These are phyloP conservation scores for Papilio polyxenes DNA, from an alignment of 1,140 invertebrate genomes.

Conservation along the genomic window DNA sequence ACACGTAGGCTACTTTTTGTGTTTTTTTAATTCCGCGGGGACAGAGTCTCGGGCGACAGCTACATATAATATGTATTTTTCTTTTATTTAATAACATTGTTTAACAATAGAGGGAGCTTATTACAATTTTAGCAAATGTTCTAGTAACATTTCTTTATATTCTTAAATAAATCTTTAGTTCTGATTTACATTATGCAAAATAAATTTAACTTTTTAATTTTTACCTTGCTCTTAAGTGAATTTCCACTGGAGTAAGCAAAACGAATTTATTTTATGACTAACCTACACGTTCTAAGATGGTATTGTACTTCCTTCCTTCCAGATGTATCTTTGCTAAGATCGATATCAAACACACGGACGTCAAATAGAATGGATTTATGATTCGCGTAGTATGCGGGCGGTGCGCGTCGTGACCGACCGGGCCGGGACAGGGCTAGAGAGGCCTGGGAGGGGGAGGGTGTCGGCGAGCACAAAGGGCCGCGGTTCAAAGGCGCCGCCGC, in stretches of 20 bases:
- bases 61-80: too few relatives aligned
- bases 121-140: too few relatives aligned
- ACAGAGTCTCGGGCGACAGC: too few relatives aligned
- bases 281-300: constrained; percentile 48
- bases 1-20: too few relatives aligned
- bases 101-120: too few relatives aligned
- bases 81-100: too few relatives aligned
- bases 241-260: background rate
- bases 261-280: background rate
- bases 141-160: too few relatives aligned
- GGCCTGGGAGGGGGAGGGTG: constrained; percentile 45
- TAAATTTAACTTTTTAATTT: too few relatives aligned
- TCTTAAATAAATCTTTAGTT: too few relatives aligned
- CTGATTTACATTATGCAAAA: too few relatives aligned
- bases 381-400: constrained; percentile 65
- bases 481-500: constrained; percentile 72
- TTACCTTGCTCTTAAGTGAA: background rate
- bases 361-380: constrained; percentile 75
- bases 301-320: constrained; percentile 64
- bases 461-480: constrained; percentile 75
- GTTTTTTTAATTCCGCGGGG: too few relatives aligned
- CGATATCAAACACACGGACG: constrained; percentile 71
- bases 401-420: constrained; percentile 64
- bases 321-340: constrained; percentile 68
- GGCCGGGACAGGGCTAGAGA: constrained; percentile 43